Conservation (phyloP, 2,797 vertebrate genomes). For the Protonibea diacanthus region DNA sequence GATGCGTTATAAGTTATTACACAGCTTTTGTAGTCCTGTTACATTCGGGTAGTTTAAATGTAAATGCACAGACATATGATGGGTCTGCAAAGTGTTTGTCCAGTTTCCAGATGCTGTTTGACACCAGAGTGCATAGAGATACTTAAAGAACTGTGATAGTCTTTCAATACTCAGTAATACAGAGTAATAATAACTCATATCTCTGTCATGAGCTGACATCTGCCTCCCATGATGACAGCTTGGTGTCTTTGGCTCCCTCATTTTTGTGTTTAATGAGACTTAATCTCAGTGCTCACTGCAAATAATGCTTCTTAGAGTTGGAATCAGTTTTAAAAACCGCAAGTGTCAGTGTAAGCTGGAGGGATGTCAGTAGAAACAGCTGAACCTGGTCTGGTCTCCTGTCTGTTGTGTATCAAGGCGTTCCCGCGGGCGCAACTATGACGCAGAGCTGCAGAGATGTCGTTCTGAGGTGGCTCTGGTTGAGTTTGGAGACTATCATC, state of each 20-base stretch:
- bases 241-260: neutral
- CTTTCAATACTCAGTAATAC: neutral
- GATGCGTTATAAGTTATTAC: neutral
- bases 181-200: neutral
- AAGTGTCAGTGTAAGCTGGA: neutral
- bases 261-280: neutral
- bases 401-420: slow-evolving; percentile 82
- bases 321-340: neutral
- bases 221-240: neutral
- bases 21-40: neutral
- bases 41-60: neutral
- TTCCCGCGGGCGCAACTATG: slow-evolving; percentile 89
- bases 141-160: neutral
- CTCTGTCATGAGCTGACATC: neutral
- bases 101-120: neutral
- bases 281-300: neutral
- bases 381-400: slow-evolving; percentile 10
- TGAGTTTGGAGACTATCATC: slow-evolving; percentile 94
- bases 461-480: slow-evolving; percentile 82
- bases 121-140: neutral
- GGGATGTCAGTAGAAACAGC: neutral
- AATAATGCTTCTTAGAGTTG: too few relatives aligned
- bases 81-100: neutral
- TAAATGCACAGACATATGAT: too few relatives aligned
- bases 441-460: slow-evolving; percentile 85